A percentile compares a stretch with the other conserved stretches of the same genome.
phyloP scores from a whole-genome alignment of 53 echinoderm and acorn worm species.

The Echinarachnius parma region DNA sequence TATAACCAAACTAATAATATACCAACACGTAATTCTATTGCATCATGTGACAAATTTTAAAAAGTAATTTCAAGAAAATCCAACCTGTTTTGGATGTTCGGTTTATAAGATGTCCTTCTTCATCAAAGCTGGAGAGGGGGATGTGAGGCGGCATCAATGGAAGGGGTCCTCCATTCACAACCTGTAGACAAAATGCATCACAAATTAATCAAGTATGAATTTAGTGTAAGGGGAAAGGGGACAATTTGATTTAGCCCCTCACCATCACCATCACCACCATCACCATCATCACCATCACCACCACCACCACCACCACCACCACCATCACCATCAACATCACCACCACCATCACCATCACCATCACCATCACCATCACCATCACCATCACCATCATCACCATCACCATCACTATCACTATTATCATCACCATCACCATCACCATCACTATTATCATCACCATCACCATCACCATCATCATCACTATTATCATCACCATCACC shows the following conservation, averaged over 20 bases:
- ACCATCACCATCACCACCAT: background rate
- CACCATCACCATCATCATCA: conserved; percentile 1
- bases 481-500: background rate
- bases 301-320: conserved; percentile 2
- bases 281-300: conserved; percentile 10
- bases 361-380: conserved; percentile 4
- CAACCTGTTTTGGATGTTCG: too few relatives aligned
- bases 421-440: conserved; percentile 4
- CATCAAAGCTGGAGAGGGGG: conserved; percentile 76
- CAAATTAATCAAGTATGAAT: background rate
- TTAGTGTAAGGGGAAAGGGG: background rate
- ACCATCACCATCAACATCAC: conserved; percentile 3
- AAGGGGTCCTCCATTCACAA: conserved; percentile 78
- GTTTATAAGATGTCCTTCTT: too few relatives aligned
- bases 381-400: conserved; percentile 8
- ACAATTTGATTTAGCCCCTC: background rate
- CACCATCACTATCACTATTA: background rate
- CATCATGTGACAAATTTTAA: too few relatives aligned
- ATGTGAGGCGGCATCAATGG: conserved; percentile 53
- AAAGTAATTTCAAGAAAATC: too few relatives aligned
- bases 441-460: conserved; percentile 1
- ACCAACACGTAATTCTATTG: too few relatives aligned
- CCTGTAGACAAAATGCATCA: conserved; percentile 20
- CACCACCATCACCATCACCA: conserved; percentile 13
- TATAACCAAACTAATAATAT: too few relatives aligned